Conservation (phyloP, 2,797 vertebrate species). For the Glyptemys insculpta region DNA sequence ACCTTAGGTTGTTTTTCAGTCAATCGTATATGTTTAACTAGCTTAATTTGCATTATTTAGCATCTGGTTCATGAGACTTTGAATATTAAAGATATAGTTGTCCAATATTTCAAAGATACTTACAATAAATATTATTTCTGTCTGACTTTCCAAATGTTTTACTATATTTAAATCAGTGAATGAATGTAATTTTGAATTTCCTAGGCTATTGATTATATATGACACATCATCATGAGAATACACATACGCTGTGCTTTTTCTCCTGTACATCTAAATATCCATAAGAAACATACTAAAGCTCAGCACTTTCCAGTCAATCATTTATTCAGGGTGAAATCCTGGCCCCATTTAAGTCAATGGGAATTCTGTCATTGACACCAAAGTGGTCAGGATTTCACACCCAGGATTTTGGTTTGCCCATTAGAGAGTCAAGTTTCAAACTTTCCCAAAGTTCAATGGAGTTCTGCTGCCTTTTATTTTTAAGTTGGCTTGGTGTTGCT, state of each 20-base stretch:
- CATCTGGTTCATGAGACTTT: constrained; percentile 35
- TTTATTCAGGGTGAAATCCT: neutral
- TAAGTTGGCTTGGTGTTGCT: neutral
- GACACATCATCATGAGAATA: constrained; percentile 53
- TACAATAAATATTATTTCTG: constrained; percentile 12
- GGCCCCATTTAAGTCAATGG: neutral
- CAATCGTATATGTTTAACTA: constrained; percentile 55
- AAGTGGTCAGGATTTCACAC: neutral
- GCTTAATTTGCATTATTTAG: constrained; percentile 65
- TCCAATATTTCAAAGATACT: neutral
- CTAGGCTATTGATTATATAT: constrained; percentile 61
- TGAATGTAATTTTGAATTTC: constrained; percentile 52
- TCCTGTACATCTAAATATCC: neutral
- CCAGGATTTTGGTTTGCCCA: neutral
- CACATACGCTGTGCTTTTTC: constrained; percentile 33
- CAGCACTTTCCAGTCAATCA: constrained; percentile 53
- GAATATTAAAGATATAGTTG: constrained; percentile 47
- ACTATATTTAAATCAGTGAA: constrained; percentile 48
- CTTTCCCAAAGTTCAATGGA: neutral
- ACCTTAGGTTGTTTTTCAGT: constrained; percentile 32
- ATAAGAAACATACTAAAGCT: constrained; percentile 49
- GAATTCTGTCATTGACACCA: neutral
- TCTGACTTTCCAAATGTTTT: constrained; percentile 28
- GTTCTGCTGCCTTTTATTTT: neutral
- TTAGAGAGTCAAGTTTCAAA: neutral